Conservation (phyloP, 2,113 vertebrate genomes). For the Fukomys damarensis region DNA sequence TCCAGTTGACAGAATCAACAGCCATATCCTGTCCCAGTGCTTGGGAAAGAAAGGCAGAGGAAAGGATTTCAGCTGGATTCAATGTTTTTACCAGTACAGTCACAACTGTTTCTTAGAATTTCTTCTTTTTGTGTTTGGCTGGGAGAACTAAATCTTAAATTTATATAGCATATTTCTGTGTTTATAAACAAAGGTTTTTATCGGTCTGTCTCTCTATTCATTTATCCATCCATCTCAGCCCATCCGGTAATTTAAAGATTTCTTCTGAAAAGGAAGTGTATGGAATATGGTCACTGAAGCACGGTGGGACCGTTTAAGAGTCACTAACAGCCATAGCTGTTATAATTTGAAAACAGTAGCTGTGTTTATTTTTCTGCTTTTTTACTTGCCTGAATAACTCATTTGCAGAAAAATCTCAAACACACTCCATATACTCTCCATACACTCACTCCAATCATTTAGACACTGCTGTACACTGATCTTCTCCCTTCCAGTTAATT, state of each 20-base stretch:
- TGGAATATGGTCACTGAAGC: conserved; percentile 25
- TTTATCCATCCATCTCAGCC: not conserved
- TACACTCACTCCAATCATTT: not conserved
- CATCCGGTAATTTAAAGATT: conserved; percentile 48
- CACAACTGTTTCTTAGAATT: conserved; percentile 37
- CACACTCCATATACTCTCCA: no score
- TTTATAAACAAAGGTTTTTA: conserved; percentile 53
- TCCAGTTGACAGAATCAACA: conserved; percentile 82
- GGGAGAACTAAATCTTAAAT: not conserved
- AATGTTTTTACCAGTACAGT: conserved; percentile 69
- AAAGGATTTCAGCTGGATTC: conserved; percentile 36
- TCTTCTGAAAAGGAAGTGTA: not conserved
- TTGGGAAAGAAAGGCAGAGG: conserved; percentile 46
- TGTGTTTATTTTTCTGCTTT: conserved; percentile 69
- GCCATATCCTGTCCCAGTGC: conserved; percentile 58
- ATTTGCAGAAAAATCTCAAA: conserved; percentile 69
- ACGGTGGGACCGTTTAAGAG: not conserved
- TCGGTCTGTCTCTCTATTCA: not conserved
- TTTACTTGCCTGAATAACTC: conserved; percentile 63
- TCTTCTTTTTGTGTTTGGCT: conserved; percentile 39
- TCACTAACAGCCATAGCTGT: conserved; percentile 59
- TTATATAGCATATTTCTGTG: conserved; percentile 50
- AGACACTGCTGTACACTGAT: not conserved
- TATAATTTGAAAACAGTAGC: conserved; percentile 69
- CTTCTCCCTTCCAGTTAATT: not conserved